phyloP scores from a whole-genome alignment of 2,113 vertebrate species.

The Tetrax tetrax region DNA sequence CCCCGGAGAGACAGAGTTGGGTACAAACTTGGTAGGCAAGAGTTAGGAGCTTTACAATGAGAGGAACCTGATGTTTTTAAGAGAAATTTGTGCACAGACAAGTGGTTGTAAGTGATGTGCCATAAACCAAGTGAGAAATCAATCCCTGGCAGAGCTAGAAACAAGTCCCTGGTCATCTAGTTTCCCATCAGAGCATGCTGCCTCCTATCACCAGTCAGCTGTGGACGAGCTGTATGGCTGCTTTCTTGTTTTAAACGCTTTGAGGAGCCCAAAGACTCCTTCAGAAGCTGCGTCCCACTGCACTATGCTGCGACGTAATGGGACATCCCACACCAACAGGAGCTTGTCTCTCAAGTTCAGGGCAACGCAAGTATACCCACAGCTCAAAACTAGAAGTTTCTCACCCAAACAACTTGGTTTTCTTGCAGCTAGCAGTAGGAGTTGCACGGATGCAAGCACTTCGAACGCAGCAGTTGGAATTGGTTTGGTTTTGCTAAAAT shows the following conservation, averaged over 20 bases:
- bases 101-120: background rate
- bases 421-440: background rate
- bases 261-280: background rate
- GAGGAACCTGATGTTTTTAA: background rate
- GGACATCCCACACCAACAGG: background rate
- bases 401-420: background rate
- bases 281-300: background rate
- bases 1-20: fast-evolving
- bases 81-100: background rate
- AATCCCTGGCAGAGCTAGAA: background rate
- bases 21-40: background rate
- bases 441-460: background rate
- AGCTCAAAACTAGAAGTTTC: background rate
- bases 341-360: background rate
- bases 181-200: background rate
- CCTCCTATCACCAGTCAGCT: background rate
- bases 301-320: fast-evolving
- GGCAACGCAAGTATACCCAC: fast-evolving
- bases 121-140: background rate
- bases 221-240: background rate
- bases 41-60: background rate
- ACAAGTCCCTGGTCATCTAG: background rate
- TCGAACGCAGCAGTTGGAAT: fast-evolving
- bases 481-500: background rate
- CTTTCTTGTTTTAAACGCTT: background rate